These are phyloP conservation scores for Cotesia glomerata DNA, from an alignment of 1,140 invertebrate species.

Conservation along the genomic window DNA sequence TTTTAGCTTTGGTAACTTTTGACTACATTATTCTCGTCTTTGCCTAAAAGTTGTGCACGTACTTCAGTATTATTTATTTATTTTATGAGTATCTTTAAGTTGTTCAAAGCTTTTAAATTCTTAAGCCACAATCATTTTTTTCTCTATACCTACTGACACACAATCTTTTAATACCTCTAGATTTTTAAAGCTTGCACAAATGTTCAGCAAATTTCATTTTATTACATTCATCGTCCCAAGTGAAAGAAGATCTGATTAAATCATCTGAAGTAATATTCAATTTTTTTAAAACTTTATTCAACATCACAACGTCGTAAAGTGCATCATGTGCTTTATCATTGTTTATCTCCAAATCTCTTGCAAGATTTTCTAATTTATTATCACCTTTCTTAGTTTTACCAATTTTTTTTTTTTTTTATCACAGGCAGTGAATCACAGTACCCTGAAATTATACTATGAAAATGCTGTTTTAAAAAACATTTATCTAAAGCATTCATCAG, in stretches of 20 bases:
- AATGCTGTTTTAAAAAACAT: conserved; percentile 26
- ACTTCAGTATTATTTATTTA: conserved; percentile 7
- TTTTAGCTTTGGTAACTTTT: conserved; percentile 19
- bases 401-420: too few species aligned
- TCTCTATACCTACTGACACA: conserved; percentile 9
- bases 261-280: too few species aligned
- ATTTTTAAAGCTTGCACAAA: conserved; percentile 7
- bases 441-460: not conserved
- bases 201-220: conserved; percentile 13
- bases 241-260: too few species aligned
- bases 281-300: too few species aligned
- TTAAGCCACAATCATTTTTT: conserved; percentile 23
- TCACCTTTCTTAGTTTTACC: too few species aligned
- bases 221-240: conserved; percentile 6
- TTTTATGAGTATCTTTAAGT: not conserved
- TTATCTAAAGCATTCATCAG: conserved; percentile 27
- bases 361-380: too few species aligned
- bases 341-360: too few species aligned
- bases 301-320: too few species aligned
- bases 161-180: conserved; percentile 13
- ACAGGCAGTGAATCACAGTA: conserved; percentile 11
- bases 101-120: conserved; percentile 7
- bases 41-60: not conserved
- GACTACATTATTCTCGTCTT: conserved; percentile 19
- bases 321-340: too few species aligned